Evolutionary conservation across 2,113 vertebrate genomes (phyloP).

Genomic region (Colius striatus): DNA sequence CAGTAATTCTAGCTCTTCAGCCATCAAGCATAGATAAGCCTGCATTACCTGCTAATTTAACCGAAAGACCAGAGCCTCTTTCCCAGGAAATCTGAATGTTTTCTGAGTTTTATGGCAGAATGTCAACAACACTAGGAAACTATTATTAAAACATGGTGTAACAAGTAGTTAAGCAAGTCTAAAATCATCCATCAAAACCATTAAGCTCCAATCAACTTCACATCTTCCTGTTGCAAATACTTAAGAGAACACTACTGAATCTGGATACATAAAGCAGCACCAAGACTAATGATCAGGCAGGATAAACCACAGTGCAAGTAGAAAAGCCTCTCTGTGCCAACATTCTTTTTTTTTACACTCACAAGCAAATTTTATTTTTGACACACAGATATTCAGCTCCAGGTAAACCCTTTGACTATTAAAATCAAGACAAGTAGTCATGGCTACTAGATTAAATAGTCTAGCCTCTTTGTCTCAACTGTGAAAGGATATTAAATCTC

Average conservation of each 20-base stretch:
- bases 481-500: constrained; percentile 99
- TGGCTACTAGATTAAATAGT: background rate
- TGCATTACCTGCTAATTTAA: background rate
- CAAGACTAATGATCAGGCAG: background rate
- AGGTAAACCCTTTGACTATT: background rate
- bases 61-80: background rate
- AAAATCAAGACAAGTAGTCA: background rate
- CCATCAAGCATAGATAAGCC: background rate
- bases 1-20: background rate
- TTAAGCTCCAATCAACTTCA: background rate
- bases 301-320: background rate
- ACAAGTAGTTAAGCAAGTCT: background rate
- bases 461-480: background rate
- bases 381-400: background rate
- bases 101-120: background rate
- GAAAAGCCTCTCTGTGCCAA: background rate
- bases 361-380: background rate
- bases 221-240: background rate
- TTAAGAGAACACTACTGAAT: background rate
- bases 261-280: background rate
- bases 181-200: background rate
- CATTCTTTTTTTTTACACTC: background rate
- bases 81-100: background rate
- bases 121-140: background rate
- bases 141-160: background rate